These are phyloP conservation scores for Fabriciana adippe DNA, from an alignment of 2,888 invertebrate species.

Conservation along the genomic window DNA sequence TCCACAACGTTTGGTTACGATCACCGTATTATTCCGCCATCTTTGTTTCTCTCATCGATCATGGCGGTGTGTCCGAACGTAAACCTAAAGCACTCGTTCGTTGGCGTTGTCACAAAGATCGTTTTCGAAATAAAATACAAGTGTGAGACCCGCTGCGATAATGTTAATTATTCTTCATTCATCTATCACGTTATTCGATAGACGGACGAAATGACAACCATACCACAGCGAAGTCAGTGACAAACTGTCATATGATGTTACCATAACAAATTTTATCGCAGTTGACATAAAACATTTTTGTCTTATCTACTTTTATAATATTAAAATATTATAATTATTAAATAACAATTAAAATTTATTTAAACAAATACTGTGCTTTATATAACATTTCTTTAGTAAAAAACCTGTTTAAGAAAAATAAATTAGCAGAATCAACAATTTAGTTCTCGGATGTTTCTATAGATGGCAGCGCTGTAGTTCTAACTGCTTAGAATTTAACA, in stretches of 20 bases:
- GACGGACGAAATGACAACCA: conserved; percentile 78
- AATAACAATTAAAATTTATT: neutral
- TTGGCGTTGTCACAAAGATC: conserved; percentile 53
- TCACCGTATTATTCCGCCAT: conserved; percentile 83
- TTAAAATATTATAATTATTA: neutral
- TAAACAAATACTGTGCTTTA: too few species aligned
- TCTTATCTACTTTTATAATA: conserved; percentile 15
- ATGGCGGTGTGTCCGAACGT: conserved; percentile 69
- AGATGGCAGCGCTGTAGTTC: conserved; percentile 26
- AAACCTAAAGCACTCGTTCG: conserved; percentile 53
- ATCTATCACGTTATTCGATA: conserved; percentile 74
- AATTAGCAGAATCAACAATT: neutral
- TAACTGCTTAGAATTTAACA: too few species aligned
- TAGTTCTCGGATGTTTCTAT: conserved; percentile 1
- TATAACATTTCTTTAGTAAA: neutral
- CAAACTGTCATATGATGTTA: conserved; percentile 69
- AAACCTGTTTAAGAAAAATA: neutral
- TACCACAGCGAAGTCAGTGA: conserved; percentile 79
- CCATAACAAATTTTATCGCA: conserved; percentile 34
- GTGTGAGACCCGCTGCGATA: conserved; percentile 63
- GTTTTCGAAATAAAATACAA: conserved; percentile 52
- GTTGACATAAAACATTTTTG: neutral
- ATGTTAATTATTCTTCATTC: conserved; percentile 77
- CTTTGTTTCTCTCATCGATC: conserved; percentile 83
- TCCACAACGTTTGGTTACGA: conserved; percentile 72